A percentile compares a stretch with the other conserved stretches of the same genome.
These are phyloP conservation scores for Lophotriccus pileatus DNA, from an alignment of 2,797 vertebrate genomes.

Conservation along the genomic window DNA sequence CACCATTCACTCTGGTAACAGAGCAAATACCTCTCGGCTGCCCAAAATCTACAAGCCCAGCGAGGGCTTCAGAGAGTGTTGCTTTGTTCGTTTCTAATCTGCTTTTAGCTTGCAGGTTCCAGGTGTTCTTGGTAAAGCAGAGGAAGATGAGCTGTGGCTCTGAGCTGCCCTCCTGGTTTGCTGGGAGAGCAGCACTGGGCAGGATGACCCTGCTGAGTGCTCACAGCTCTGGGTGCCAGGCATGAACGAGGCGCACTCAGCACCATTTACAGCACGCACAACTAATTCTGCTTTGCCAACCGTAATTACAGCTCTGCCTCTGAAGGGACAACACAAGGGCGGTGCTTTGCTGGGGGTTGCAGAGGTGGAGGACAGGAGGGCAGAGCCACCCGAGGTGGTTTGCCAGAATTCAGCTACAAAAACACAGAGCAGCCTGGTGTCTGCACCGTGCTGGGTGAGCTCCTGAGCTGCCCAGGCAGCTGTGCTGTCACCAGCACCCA, in stretches of 20 bases:
- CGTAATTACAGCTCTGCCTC: neutral
- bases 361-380: neutral
- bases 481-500: accelerated
- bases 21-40: neutral
- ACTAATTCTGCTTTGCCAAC: neutral
- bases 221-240: neutral
- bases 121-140: accelerated
- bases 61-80: neutral
- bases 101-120: neutral
- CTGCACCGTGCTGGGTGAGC: neutral
- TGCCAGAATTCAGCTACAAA: neutral
- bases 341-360: neutral
- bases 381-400: neutral
- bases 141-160: accelerated
- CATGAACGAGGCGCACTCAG: neutral
- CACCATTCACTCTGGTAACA: neutral
- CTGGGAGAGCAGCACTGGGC: neutral
- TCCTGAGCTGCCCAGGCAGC: neutral
- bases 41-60: neutral
- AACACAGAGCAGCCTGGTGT: neutral
- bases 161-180: neutral
- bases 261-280: neutral
- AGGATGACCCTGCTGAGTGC: accelerated
- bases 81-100: neutral
- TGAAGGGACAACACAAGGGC: neutral